Evolutionary conservation across 2,888 invertebrate species (phyloP), one percentile per base, ranked within the genome.

Genomic region (Erebia palarica): DNA sequence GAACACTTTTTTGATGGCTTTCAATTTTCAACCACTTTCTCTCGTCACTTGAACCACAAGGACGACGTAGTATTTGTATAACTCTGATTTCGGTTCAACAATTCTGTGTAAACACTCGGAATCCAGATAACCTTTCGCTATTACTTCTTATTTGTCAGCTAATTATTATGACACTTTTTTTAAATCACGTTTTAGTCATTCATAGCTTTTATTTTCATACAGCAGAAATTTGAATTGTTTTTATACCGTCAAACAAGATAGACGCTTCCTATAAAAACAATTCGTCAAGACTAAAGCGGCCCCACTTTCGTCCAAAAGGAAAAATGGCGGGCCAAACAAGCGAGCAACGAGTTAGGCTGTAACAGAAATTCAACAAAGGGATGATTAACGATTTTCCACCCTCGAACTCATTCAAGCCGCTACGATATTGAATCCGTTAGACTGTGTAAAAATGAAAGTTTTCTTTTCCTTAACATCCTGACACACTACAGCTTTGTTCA

Each of bases 321-420:
- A 92, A 92, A 92, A 91, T 89, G 87, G 89, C 80, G 84, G 86
- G 83, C 90, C 91, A 92, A 92, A 91, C 91, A 92, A 90, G 88
- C 91, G 88, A 88, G 90, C 90, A 92, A 92, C 91, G 90, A 93
- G 92, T 93, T 92, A 93, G 91, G 86, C 89, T 86, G 89, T 91
- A 90, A 91, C 92, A 92, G 91, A 92, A 93, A 92, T 92, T 91
- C 90, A 91, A 92, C 92, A 93, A 92, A 91, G 91, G 91, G 83
- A 93, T 93, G 93, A 93, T 92, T 93, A 93, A 93, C 93, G 92
- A 90, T 92, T 91, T 91, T 89, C 88, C 83, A 86, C 87, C 89
- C 86, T 85, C 86, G 83, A 86, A 88, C 91, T 92, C 91, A 92
- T 92, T 92, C 92, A 91, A 90, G 89, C 87, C 86, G 84, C 89